Evolutionary conservation across 2,797 vertebrate genomes (phyloP).

Genomic region (Smutsia gigantea): DNA sequence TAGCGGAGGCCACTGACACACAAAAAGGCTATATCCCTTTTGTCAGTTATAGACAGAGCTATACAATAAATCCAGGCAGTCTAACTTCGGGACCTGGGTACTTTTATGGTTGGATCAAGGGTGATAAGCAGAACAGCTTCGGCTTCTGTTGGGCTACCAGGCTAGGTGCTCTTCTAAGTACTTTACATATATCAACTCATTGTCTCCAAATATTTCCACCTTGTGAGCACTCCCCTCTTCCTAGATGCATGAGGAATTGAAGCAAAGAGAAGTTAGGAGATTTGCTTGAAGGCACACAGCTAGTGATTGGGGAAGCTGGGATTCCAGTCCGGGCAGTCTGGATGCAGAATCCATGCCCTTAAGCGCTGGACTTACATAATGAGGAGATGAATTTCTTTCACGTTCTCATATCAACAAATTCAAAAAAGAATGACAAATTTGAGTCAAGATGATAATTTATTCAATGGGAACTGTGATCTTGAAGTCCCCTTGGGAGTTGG

Average conservation of each 20-base stretch:
- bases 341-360: neutral
- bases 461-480: neutral
- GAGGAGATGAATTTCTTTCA: neutral
- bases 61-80: slow-evolving; percentile 64
- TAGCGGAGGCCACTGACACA: slow-evolving; percentile 70
- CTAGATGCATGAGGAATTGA: neutral
- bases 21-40: slow-evolving; percentile 67
- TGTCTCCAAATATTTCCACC: neutral
- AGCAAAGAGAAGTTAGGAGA: neutral
- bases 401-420: neutral
- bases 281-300: neutral
- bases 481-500: neutral
- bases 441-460: neutral
- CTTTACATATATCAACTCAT: neutral
- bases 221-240: neutral
- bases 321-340: neutral
- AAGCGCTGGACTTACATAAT: neutral
- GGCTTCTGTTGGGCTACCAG: neutral
- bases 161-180: neutral
- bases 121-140: neutral
- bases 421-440: neutral
- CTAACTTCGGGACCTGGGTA: neutral
- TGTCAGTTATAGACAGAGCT: slow-evolving; percentile 66
- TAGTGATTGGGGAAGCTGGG: neutral
- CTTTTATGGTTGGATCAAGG: neutral